These are phyloP conservation scores for Acholoe squamosa DNA, from an alignment of 2,888 invertebrate species.

Conservation along the genomic window DNA sequence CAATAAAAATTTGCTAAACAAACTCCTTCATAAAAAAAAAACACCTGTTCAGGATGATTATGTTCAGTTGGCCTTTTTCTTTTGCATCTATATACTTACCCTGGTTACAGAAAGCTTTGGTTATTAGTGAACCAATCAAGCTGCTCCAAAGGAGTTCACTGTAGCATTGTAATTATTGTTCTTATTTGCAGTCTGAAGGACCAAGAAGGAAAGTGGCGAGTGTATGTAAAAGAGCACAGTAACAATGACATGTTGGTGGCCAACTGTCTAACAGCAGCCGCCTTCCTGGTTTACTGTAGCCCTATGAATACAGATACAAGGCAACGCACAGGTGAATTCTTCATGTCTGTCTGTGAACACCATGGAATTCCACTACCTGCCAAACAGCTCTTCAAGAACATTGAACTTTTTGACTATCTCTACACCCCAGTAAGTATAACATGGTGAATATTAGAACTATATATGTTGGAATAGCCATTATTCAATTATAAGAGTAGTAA, in stretches of 20 bases:
- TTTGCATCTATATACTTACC: too few relatives aligned
- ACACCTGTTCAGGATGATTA: too few relatives aligned
- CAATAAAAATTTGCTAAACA: too few relatives aligned
- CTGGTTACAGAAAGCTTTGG: too few relatives aligned
- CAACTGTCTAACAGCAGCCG: constrained; percentile 82
- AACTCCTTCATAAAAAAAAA: too few relatives aligned
- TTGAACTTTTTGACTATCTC: constrained; percentile 79
- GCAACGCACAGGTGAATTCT: constrained; percentile 80
- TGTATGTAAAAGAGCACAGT: constrained; percentile 80
- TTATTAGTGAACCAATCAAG: too few relatives aligned
- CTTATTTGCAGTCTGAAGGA: constrained; percentile 78
- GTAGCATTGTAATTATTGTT: too few relatives aligned
- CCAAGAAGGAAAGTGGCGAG: constrained; percentile 81
- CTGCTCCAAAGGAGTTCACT: too few relatives aligned
- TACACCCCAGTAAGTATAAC: constrained; percentile 76
- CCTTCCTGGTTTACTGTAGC: constrained; percentile 82
- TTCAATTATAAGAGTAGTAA: too few relatives aligned
- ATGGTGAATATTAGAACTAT: too few relatives aligned
- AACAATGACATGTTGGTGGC: constrained; percentile 80
- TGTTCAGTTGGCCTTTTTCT: too few relatives aligned
- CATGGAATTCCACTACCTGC: constrained; percentile 80
- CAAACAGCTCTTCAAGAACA: constrained; percentile 78
- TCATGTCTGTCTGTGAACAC: constrained; percentile 81
- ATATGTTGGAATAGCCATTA: too few relatives aligned
- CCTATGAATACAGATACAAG: constrained; percentile 80